phyloP scores from a whole-genome alignment of 1,140 invertebrate species.

The Homalodisca vitripennis region DNA sequence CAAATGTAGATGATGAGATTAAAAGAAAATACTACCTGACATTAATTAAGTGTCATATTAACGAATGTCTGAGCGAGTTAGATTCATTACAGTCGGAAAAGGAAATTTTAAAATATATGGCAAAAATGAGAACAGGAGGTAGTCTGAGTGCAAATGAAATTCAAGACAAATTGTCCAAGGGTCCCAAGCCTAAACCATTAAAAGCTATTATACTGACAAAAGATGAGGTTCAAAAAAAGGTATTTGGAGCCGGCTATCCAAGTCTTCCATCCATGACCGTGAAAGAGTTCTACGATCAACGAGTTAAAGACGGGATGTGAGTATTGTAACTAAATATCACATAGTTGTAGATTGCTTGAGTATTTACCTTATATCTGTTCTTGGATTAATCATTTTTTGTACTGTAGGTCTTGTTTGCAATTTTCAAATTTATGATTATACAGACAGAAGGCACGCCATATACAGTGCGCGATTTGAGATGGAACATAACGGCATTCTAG shows the following conservation, averaged over 20 bases:
- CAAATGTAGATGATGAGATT: conserved; percentile 73
- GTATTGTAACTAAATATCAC: conserved; percentile 42
- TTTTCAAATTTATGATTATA: no score
- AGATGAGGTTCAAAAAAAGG: conserved; percentile 85
- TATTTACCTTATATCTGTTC: no score
- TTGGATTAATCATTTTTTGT: no score
- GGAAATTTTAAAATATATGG: conserved; percentile 70
- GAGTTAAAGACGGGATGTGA: conserved; percentile 76
- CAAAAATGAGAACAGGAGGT: conserved; percentile 50
- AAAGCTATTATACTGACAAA: conserved; percentile 92
- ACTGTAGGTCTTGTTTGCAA: no score
- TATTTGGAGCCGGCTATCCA: conserved; percentile 94
- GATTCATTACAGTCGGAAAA: conserved; percentile 69
- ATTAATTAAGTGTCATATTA: conserved; percentile 72
- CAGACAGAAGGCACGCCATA: no score
- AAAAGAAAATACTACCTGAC: conserved; percentile 81
- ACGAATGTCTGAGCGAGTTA: conserved; percentile 75
- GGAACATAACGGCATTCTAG: no score
- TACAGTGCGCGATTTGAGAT: no score
- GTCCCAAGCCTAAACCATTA: conserved; percentile 53
- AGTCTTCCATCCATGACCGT: conserved; percentile 88
- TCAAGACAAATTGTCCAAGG: conserved; percentile 35
- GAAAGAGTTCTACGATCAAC: conserved; percentile 93
- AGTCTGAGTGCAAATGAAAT: conserved; percentile 32
- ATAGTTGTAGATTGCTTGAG: background rate